A percentile compares a stretch with the other conserved stretches of the same genome.
Evolutionary conservation across 2,888 invertebrate species (phyloP).

Genomic region (Ethmia dodecea): DNA sequence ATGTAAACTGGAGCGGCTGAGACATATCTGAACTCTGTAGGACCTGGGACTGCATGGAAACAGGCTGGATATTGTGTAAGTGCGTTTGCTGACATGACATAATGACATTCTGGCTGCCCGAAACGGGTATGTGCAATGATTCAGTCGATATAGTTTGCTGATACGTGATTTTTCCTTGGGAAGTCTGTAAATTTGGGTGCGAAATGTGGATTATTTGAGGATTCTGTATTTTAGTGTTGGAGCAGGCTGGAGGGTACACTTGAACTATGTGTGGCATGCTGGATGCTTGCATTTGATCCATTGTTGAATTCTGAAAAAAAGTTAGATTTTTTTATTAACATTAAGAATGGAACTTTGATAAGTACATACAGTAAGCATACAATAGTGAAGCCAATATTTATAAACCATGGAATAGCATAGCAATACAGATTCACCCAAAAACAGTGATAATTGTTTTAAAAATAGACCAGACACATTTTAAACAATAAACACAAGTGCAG

Average conservation of each 20-base stretch:
- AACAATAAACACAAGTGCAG: too few species aligned
- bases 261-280: constrained; percentile 56
- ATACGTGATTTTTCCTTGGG: constrained; percentile 52
- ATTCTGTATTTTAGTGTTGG: constrained; percentile 36
- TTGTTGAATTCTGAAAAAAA: constrained; percentile 19
- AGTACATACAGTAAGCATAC: too few species aligned
- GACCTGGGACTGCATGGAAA: constrained; percentile 26
- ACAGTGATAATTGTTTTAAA: too few species aligned
- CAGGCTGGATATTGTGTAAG: constrained; percentile 34
- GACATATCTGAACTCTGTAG: constrained; percentile 45
- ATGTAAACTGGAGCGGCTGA: constrained; percentile 51
- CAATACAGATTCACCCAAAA: too few species aligned
- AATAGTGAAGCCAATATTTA: too few species aligned
- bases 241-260: constrained; percentile 46
- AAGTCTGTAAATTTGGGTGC: constrained; percentile 43
- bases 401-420: too few species aligned
- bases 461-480: too few species aligned
- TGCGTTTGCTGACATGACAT: constrained; percentile 59
- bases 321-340: too few species aligned
- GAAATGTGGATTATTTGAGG: constrained; percentile 49
- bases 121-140: constrained; percentile 44
- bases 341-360: too few species aligned
- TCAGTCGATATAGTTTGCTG: constrained; percentile 53
- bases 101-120: constrained; percentile 54
- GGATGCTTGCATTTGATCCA: constrained; percentile 55